Evolutionary conservation across 1,140 invertebrate species (phyloP).

Genomic region (Drosophila novamexicana): DNA sequence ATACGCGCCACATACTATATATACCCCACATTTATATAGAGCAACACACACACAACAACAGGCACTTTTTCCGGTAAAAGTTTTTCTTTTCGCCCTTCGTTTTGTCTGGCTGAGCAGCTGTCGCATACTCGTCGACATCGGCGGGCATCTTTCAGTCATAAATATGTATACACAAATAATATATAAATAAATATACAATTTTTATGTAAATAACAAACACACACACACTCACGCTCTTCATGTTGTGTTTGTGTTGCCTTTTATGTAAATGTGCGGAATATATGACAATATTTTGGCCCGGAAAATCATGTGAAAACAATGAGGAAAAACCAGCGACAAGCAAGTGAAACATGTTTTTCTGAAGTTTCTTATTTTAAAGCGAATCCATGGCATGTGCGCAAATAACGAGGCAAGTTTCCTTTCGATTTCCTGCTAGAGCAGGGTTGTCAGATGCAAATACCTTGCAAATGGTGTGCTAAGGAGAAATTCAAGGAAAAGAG

Average conservation of each 20-base stretch:
- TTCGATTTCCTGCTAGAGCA: constrained; percentile 26
- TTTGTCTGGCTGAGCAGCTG: constrained; percentile 50
- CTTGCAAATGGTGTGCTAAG: not conserved
- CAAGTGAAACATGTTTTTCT: constrained; percentile 33
- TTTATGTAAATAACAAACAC: constrained; percentile 52
- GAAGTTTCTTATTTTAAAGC: constrained; percentile 19
- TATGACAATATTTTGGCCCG: constrained; percentile 40
- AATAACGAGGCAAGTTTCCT: not conserved
- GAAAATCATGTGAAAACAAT: constrained; percentile 64
- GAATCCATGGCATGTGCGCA: constrained; percentile 27
- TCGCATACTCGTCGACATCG: constrained; percentile 41
- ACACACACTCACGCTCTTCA: not conserved
- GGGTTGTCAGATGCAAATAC: not conserved
- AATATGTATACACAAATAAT: constrained; percentile 47
- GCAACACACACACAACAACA: constrained; percentile 36
- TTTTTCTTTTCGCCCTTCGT: constrained; percentile 24
- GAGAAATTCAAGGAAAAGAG: not conserved
- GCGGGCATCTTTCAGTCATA: constrained; percentile 34
- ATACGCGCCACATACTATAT: constrained; percentile 31
- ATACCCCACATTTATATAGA: constrained; percentile 38
- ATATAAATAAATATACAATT: constrained; percentile 57
- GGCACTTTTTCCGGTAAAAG: constrained; percentile 51
- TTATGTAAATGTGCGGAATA: constrained; percentile 48
- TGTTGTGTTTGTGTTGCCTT: constrained; percentile 16
- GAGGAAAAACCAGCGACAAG: constrained; percentile 48